A percentile compares a stretch with the other conserved stretches of the same genome.
These are phyloP conservation scores for Thaumetopoea pityocampa DNA, from an alignment of 1,140 invertebrate genomes.

Conservation along the genomic window DNA sequence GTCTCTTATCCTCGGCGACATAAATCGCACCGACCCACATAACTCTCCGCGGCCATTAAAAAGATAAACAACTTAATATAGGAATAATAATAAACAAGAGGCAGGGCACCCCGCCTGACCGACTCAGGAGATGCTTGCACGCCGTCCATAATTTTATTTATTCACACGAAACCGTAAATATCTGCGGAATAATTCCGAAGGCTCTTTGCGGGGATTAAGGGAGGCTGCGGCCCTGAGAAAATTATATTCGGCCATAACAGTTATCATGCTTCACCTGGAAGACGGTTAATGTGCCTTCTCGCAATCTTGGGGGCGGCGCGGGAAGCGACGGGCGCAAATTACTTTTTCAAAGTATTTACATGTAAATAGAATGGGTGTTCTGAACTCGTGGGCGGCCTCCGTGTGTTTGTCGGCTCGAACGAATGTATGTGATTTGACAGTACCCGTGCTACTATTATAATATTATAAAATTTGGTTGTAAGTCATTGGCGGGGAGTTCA, in stretches of 20 bases:
- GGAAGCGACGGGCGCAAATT: slow-evolving; percentile 63
- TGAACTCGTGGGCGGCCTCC: slow-evolving; percentile 38
- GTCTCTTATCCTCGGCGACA: slow-evolving; percentile 58
- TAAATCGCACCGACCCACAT: slow-evolving; percentile 68
- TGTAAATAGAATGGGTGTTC: slow-evolving; percentile 68
- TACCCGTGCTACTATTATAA: too few relatives aligned
- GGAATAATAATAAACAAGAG: slow-evolving; percentile 72
- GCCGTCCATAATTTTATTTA: slow-evolving; percentile 73
- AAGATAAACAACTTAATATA: slow-evolving; percentile 76
- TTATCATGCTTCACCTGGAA: slow-evolving; percentile 75
- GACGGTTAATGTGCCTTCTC: slow-evolving; percentile 71
- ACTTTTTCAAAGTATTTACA: slow-evolving; percentile 76
- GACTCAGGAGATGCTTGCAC: slow-evolving; percentile 63
- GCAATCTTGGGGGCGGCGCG: slow-evolving; percentile 71
- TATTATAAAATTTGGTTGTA: too few relatives aligned
- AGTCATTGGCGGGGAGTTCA: too few relatives aligned
- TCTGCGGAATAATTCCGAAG: slow-evolving; percentile 70
- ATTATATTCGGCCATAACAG: slow-evolving; percentile 76
- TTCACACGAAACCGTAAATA: slow-evolving; percentile 73
- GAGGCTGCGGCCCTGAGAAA: slow-evolving; percentile 66
- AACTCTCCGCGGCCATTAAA: slow-evolving; percentile 70
- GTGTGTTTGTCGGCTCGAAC: background rate
- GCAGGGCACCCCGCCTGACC: slow-evolving; percentile 20
- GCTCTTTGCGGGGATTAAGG: slow-evolving; percentile 74
- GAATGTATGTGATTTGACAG: slow-evolving; percentile 1